Percentiles rank a stretch among this genome's conserved stretches.
Evolutionary conservation across 1,140 invertebrate genomes (phyloP).

Genomic region (Hestina assimilis): DNA sequence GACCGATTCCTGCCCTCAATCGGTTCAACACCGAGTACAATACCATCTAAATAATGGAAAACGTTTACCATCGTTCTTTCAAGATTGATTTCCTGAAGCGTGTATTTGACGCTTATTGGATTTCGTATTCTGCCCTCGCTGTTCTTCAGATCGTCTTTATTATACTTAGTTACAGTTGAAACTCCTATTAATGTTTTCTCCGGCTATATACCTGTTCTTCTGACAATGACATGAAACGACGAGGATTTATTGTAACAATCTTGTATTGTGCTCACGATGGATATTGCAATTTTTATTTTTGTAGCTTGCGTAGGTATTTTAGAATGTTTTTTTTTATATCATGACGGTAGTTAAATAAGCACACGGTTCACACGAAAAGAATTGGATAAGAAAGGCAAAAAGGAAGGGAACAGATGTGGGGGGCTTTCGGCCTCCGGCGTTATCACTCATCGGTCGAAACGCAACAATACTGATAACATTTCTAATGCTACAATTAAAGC

Average conservation of each 20-base stretch:
- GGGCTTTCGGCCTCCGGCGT: too few species aligned
- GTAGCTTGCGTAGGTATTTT: too few species aligned
- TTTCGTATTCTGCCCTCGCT: slow-evolving; percentile 29
- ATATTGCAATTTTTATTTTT: too few species aligned
- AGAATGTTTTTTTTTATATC: too few species aligned
- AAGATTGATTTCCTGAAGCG: slow-evolving; percentile 38
- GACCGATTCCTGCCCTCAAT: slow-evolving; percentile 23
- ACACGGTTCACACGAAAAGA: too few species aligned
- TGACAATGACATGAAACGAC: slow-evolving; percentile 9
- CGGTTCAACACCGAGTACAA: slow-evolving; percentile 24
- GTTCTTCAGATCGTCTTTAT: slow-evolving; percentile 27
- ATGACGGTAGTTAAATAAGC: too few species aligned
- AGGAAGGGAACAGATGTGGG: too few species aligned
- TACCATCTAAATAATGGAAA: slow-evolving; percentile 37
- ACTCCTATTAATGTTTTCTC: slow-evolving; percentile 17
- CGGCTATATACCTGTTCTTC: neutral
- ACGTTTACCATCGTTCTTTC: slow-evolving; percentile 35
- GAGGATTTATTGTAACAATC: neutral
- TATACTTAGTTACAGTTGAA: slow-evolving; percentile 21
- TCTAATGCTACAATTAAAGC: too few species aligned
- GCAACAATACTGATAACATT: too few species aligned
- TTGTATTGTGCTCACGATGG: neutral
- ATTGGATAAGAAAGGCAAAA: too few species aligned
- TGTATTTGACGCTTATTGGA: slow-evolving; percentile 43
- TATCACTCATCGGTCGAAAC: too few species aligned